Conservation (phyloP, 2,888 invertebrate genomes). For the Abrostola tripartita region DNA sequence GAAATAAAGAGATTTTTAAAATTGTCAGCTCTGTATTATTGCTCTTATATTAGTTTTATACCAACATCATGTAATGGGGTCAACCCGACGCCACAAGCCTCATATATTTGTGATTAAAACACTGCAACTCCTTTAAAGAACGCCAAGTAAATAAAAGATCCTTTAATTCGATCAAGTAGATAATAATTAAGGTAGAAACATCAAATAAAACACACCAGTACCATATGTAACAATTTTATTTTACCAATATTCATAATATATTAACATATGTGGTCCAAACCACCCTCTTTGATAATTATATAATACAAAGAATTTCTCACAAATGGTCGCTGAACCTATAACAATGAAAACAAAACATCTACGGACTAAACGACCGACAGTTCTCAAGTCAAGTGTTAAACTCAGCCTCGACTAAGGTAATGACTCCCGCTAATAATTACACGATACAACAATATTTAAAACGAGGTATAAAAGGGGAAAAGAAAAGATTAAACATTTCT, state of each 20-base stretch:
- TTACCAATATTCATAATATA: conserved; percentile 89
- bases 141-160: no score
- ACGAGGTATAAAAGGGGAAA: conserved; percentile 81
- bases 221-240: conserved; percentile 88
- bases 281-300: conserved; percentile 87
- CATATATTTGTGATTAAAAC: background rate
- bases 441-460: conserved; percentile 75
- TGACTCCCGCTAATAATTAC: conserved; percentile 69
- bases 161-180: background rate
- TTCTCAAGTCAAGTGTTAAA: conserved; percentile 70
- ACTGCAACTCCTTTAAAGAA: no score
- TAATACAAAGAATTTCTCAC: conserved; percentile 87
- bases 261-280: conserved; percentile 88
- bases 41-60: background rate
- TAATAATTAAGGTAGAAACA: conserved; percentile 7
- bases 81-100: background rate
- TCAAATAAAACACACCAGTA: conserved; percentile 65
- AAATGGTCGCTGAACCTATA: conserved; percentile 84
- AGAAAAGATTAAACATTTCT: conserved; percentile 76
- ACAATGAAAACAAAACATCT: conserved; percentile 83
- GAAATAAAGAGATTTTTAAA: conserved; percentile 82
- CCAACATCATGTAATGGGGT: no score
- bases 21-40: conserved; percentile 48
- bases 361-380: conserved; percentile 71
- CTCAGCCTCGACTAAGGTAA: conserved; percentile 67